Conservation (phyloP, 23 tunicate genomes). For the Ascidia mentula region DNA sequence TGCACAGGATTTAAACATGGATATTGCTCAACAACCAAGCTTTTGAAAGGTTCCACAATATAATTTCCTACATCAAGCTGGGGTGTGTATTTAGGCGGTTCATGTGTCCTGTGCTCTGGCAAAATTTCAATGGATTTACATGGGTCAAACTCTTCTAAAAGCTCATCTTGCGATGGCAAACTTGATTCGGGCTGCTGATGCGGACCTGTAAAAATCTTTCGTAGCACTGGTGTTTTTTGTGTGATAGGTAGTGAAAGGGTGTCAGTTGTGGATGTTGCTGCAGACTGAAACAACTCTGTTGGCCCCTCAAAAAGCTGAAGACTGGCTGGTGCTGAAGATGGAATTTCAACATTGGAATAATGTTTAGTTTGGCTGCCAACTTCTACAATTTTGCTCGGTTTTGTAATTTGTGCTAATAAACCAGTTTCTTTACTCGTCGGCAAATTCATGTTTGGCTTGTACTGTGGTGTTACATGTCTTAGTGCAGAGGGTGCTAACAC, state of each 20-base stretch:
- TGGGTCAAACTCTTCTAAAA: not conserved
- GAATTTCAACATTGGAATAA: no score
- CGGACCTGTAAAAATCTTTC: not conserved
- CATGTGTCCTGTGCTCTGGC: not conserved
- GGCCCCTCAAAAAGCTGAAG: no score
- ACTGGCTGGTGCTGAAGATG: no score
- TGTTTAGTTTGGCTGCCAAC: no score
- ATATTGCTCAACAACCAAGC: slow-evolving; percentile 3
- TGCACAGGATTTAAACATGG: slow-evolving; percentile 19
- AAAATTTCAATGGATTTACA: not conserved
- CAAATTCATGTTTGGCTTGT: no score
- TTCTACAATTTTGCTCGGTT: no score
- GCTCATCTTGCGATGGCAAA: not conserved
- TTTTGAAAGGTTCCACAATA: not conserved
- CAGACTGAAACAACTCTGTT: no score
- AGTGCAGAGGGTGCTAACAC: no score
- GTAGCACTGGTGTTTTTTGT: not conserved
- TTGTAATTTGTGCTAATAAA: no score
- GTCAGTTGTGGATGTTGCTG: not conserved
- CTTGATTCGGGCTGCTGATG: not conserved
- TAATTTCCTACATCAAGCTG: slow-evolving; percentile 23
- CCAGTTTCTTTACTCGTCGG: no score
- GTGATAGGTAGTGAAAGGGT: not conserved
- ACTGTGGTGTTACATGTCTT: no score
- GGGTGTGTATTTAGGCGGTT: not conserved